Base-by-base conservation (phyloP, 2,888 invertebrate species). In the Schizaphis graminum region DNA sequence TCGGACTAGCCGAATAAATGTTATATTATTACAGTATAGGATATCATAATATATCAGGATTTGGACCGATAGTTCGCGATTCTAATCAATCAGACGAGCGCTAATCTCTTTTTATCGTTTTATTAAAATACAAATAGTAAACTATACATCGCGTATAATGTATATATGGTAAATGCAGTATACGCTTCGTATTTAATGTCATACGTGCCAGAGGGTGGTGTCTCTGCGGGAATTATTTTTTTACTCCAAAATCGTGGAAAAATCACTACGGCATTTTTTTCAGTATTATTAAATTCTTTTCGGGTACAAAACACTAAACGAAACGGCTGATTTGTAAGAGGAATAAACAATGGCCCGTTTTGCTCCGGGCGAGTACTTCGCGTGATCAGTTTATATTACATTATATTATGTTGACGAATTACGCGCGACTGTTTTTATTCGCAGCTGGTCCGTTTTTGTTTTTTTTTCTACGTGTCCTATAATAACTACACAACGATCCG, bases 151-250 rank as follows among this genome's bases (percentile, higher is more conserved):
- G 16, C 7, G 35, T 11, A 85, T n/a, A n/a, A n/a, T 35, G 1
- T 53, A 53, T 53, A 77, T 28, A 44, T 85, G 13, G 44, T 85
- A 44, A 85, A 85, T 44, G 85, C 85, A 85, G 44, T 85, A 26
- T 44, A 44, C 53, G 26, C 85, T 47, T 44, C 28, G 11, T 47
- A 35, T 67, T 35, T 35, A 35, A 49, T 57, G 35, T 53, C 21
- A 21, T 49, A 53, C 35, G 91, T 35, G 41, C 53, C 49, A 10
- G 44, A 56, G 89, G 88, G 89, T 24, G 93, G 53, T 47, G 56
- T 77, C 93, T 89, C 93, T n/a, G 41, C 93, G 53, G 88, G 93
- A 77, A 5, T 53, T 67, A 77, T 47, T 67, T 93, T 92, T 92
- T 92, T 88, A 87, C 13, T 28, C 88, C 77, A 56, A 93, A 88